phyloP scores from a whole-genome alignment of 2,888 invertebrate species.

The Sphecodes monilicornis region DNA sequence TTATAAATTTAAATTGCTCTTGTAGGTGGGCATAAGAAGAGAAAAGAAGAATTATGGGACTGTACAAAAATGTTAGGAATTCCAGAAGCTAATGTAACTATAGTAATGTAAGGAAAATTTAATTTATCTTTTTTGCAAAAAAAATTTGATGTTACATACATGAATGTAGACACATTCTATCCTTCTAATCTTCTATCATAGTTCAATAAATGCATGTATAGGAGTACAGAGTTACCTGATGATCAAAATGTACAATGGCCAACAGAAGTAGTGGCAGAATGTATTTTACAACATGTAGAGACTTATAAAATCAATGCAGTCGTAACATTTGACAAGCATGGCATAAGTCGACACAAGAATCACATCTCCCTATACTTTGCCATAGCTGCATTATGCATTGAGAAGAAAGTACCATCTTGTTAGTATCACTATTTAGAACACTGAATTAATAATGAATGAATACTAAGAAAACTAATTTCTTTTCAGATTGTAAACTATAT shows the following conservation, averaged over 20 bases:
- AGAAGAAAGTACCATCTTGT: slow-evolving; percentile 91
- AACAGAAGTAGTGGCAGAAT: slow-evolving; percentile 87
- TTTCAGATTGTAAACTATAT: slow-evolving; percentile 92
- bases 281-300: slow-evolving; percentile 89
- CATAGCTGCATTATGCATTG: slow-evolving; percentile 91
- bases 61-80: slow-evolving; percentile 94
- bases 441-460: slow-evolving; percentile 18
- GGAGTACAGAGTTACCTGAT: slow-evolving; percentile 91
- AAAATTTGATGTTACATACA: slow-evolving; percentile 15
- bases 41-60: slow-evolving; percentile 92
- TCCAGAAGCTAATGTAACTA: slow-evolving; percentile 90
- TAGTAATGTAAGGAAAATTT: slow-evolving; percentile 84
- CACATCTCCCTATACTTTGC: slow-evolving; percentile 95
- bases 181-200: slow-evolving; percentile 53
- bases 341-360: slow-evolving; percentile 96
- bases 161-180: slow-evolving; percentile 23
- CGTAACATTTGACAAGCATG: slow-evolving; percentile 97
- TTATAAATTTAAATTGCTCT: slow-evolving; percentile 56
- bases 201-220: slow-evolving; percentile 84
- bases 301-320: slow-evolving; percentile 92
- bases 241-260: slow-evolving; percentile 92
- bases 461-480: slow-evolving; percentile 51
- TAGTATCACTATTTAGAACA: slow-evolving; percentile 80
- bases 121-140: neutral
- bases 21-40: slow-evolving; percentile 81